Evolutionary conservation across 2,797 vertebrate species (phyloP), one percentile per base, ranked within the genome.

Genomic region (Scarus forsteni): DNA sequence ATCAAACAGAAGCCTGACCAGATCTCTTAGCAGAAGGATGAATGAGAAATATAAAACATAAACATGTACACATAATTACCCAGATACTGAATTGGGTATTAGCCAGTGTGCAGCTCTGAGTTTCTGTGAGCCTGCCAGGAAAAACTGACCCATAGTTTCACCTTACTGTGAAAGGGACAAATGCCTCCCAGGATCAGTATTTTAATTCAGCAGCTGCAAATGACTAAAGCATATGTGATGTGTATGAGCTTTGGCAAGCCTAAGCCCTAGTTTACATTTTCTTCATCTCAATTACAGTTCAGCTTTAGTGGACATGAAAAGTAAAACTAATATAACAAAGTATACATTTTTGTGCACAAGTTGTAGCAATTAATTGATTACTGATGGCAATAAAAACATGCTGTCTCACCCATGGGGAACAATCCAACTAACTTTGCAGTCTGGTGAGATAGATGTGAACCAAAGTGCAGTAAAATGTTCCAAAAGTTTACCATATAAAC

Each of bases 141-240:
- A 39, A 42, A 77, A 48, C 1, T 52, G 45, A 66, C 56, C 15
- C 12, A 44, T 7, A 6, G 27, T 16, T 6, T 6, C 45, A 12
- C 45, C 50, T 43, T 16, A 35, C 38, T 7, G 49, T 1, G 8
- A 52, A 64, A 13, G 14, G 16, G 57, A 65, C n/a, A 44, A 14
- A 50, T 6, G 9, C 11, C 18, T n/a, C n/a, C 9, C 34, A 51
- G 14, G 35, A 13, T 15, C 1, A 38, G 50, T 14, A 50, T 57
- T 75, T 69, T 35, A 48, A 49, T 73, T 65, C 46, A 55, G 36
- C 11, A 19, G 18, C 34, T 39, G 8, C 10, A 59, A 14, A 56
- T 51, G 5, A 18, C n/a, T 53, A 11, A 10, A 11, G 38, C 14
- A 56, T 49, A 7, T 19, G 8, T 18, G 39, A 40, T 66, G 15